Evolutionary conservation across 2,113 vertebrate genomes (phyloP), one percentile per base, ranked within the genome.

Genomic region (Scomber japonicus): DNA sequence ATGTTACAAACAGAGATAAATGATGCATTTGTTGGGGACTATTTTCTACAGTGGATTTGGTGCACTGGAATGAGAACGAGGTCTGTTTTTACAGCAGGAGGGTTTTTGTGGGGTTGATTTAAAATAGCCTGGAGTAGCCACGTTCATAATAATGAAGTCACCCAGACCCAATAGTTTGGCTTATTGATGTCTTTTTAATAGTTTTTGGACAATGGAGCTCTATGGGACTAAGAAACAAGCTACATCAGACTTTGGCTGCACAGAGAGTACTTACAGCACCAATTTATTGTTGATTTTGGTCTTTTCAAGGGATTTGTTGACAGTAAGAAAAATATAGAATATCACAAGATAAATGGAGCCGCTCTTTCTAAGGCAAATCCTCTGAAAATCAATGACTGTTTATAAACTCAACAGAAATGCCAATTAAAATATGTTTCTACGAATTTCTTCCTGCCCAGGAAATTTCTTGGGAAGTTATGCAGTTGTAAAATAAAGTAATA

Each of bases 171-270:
- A 63, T 5, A 14, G 6, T 44, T 62, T 35, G 30, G 12, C 49
- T 35, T 0, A 14, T 21, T 55, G 5, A 24, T 53, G 50, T 9
- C 35, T 40, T 40, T 40, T 40, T 40, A 62, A 62, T 4, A 13
- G 11, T 63, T 63, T 63, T 63, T 61, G 60, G 61, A 46, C 61
- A 63, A 63, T 44, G 40, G 21, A 17, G 35, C 35, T 40, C 24
- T 27, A 62, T 45, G 61, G 24, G n/a, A 19, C 35, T 4, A n/a
- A 63, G 40, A n/a, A 44, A 21, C 21, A 46, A 46, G 30, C 60
- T 46, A 12, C 40, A 46, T 63, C 61, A 67, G 45, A 45, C 44
- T 49, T 71, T 49, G 24, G 27, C 7, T 11, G 9, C 70, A 40
- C 0, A 17, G 30, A 17, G 2, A 44, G 6, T 40, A 40, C 16